These are phyloP conservation scores for Zaprionus africanus DNA, from an alignment of 1,140 invertebrate species.

Conservation along the genomic window DNA sequence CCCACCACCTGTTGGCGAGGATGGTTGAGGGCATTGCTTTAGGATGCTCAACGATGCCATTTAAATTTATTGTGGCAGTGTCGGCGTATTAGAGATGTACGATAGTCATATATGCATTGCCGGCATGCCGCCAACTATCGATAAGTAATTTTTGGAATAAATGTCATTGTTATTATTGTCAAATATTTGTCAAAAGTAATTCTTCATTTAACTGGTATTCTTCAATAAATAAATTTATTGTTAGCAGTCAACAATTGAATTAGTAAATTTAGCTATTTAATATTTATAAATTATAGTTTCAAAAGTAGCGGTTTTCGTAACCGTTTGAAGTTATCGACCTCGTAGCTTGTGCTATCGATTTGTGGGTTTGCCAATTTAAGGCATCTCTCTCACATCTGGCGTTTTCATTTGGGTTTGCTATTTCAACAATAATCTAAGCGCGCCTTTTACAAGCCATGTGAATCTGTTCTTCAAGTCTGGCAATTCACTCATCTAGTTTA, in stretches of 20 bases:
- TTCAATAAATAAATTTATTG: background rate
- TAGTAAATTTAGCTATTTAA: too few species aligned
- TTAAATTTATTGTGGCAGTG: conserved; percentile 22
- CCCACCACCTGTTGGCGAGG: conserved; percentile 11
- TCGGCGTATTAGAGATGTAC: conserved; percentile 10
- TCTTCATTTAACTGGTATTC: background rate
- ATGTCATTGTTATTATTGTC: background rate
- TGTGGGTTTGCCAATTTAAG: background rate
- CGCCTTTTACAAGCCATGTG: background rate
- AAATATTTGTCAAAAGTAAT: background rate
- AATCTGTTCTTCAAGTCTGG: background rate
- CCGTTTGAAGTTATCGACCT: background rate
- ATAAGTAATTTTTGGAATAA: too few species aligned
- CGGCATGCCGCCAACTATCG: background rate
- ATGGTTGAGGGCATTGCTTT: conserved; percentile 54
- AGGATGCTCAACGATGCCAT: conserved; percentile 64
- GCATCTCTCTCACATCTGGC: background rate
- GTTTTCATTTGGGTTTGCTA: background rate
- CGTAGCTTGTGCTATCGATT: background rate
- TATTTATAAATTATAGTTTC: background rate
- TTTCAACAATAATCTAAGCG: background rate
- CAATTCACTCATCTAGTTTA: background rate
- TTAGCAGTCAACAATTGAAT: too few species aligned
- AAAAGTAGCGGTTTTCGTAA: background rate
- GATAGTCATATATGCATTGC: background rate